A percentile compares a stretch with the other conserved stretches of the same genome.
These are phyloP conservation scores for Chiroxiphia lanceolata DNA, from an alignment of 2,797 vertebrate species.

Conservation along the genomic window DNA sequence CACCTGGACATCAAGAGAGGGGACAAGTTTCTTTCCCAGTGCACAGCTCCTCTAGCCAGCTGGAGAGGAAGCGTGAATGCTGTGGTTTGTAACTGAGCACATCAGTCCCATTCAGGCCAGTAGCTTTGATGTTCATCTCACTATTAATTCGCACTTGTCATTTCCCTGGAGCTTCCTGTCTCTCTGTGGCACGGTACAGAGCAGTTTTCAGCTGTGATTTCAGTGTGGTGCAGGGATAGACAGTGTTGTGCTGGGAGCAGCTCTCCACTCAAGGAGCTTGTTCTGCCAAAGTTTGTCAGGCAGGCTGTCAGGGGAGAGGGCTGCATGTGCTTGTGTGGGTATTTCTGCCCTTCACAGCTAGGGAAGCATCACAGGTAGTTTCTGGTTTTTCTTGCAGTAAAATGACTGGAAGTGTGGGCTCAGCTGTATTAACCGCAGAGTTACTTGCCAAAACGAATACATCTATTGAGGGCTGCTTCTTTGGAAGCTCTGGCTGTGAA, in stretches of 20 bases:
- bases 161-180: not conserved
- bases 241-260: rapidly evolving
- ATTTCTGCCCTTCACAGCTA: not conserved
- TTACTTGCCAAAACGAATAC: rapidly evolving
- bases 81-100: not conserved
- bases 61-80: not conserved
- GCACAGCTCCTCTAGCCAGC: not conserved
- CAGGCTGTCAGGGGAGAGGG: rapidly evolving
- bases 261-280: not conserved
- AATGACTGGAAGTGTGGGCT: not conserved
- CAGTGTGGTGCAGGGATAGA: not conserved
- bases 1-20: not conserved
- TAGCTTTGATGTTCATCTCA: rapidly evolving
- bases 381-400: not conserved
- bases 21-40: no score
- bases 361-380: not conserved
- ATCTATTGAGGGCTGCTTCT: not conserved
- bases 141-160: not conserved
- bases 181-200: rapidly evolving
- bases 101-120: not conserved
- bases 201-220: not conserved
- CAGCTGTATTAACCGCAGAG: not conserved
- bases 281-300: not conserved
- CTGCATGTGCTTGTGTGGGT: no score
- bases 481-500: not conserved